phyloP scores from a whole-genome alignment of 1,140 invertebrate genomes.

The Coenobita brevimanus region DNA sequence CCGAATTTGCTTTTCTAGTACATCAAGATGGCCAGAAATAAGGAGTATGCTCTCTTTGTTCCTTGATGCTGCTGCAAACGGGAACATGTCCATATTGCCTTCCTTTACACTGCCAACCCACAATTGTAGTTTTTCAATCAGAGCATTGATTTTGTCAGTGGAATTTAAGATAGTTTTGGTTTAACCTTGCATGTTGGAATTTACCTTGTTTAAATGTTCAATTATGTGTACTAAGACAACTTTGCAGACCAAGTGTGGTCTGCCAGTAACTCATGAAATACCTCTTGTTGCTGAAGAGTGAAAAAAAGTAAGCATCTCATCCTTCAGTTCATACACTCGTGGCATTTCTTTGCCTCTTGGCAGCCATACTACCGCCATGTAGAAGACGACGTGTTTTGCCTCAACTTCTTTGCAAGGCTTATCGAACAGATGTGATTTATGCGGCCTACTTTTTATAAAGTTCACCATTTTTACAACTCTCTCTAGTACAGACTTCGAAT shows the following conservation, averaged over 20 bases:
- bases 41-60: no score
- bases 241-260: not conserved
- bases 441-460: no score
- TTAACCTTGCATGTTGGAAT: not conserved
- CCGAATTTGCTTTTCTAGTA: not conserved
- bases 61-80: not conserved
- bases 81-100: no score
- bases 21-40: not conserved
- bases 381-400: not conserved
- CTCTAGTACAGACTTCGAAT: no score
- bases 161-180: not conserved
- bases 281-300: not conserved
- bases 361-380: not conserved
- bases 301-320: not conserved
- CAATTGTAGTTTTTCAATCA: not conserved
- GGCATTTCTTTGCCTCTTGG: not conserved
- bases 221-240: not conserved
- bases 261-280: not conserved
- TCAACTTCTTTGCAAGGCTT: not conserved
- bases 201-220: not conserved
- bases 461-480: no score
- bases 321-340: no score
- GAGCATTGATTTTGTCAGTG: not conserved
- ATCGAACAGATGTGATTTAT: no score
- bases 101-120: not conserved